Evolutionary conservation across 2,113 vertebrate genomes (phyloP), one percentile per base, ranked within the genome.

Genomic region (Gadus macrocephalus): DNA sequence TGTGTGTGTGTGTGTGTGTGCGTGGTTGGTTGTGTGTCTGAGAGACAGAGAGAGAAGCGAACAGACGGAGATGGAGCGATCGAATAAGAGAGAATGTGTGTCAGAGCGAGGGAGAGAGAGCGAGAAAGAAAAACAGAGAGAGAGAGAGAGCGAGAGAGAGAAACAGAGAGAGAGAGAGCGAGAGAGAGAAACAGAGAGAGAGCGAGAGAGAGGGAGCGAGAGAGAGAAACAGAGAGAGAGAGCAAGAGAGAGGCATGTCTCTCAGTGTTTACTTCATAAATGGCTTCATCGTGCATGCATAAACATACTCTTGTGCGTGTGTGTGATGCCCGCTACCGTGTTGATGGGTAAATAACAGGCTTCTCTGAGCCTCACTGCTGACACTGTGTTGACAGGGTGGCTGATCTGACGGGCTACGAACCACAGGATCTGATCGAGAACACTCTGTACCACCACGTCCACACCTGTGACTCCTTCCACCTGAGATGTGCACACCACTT

Each of bases 401-500:
- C 96, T 2, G 97, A 98, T 78, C 89, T 99, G 84, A 99, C 97
- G 0, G 97, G 97, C n/a, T 98, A 96, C 0, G 96, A 99, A 86
- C 97, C 97, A 67, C 97, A 99, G 91, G 97, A 99, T 88, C 87
- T 99, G 71, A 98, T 99, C 38, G 97, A 99, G 91, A 98, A 99
- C 93, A 99, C 97, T 1, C 92, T 99, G 59, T 99, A 99, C 76
- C 96, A 98, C 73, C 96, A 99, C 3, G 96, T 99, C 63, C 97
- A 99, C 15, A 95, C 95, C 89, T 98, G 97, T 64, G 97, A 99
- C 88, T 97, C 95, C 73, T 98, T 99, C 86, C 96, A 99, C 81
- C 90, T 99, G 68, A 94, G 96, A 69, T 98, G 95, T 6, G 97
- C 97, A 0, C 97, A 99, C 85, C 96, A 99, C 81, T 87, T 99